Evolutionary conservation across 2,797 vertebrate genomes (phyloP).

Genomic region (Steatocranus sp.): DNA sequence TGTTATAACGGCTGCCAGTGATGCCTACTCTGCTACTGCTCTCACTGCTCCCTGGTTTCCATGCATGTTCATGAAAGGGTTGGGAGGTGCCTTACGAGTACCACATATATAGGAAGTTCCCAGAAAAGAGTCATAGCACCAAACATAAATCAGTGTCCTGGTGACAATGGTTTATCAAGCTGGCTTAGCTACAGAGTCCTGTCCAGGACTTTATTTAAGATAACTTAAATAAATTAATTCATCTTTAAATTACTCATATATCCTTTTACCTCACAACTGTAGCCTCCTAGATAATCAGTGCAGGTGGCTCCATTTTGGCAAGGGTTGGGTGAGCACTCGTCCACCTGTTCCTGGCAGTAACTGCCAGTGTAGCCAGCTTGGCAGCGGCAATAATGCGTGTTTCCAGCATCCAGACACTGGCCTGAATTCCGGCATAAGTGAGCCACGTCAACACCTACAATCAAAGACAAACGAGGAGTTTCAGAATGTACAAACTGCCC

Average conservation of each 20-base stretch:
- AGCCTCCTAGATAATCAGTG: constrained; percentile 94
- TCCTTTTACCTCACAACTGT: constrained; percentile 88
- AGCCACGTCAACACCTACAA: constrained; percentile 81
- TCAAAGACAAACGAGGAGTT: not conserved
- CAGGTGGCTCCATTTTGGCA: constrained; percentile 96
- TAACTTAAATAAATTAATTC: not conserved
- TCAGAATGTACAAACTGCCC: not conserved
- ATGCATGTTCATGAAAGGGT: not conserved
- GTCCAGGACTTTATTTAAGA: not conserved
- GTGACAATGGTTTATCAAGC: not conserved
- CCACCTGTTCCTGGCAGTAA: constrained; percentile 97
- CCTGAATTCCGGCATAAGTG: constrained; percentile 91
- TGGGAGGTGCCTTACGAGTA: not conserved
- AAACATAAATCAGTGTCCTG: not conserved
- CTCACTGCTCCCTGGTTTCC: not conserved
- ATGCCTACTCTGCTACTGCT: not conserved
- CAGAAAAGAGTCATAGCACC: not conserved
- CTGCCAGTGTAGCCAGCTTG: constrained; percentile 95
- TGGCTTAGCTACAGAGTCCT: not conserved
- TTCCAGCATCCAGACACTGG: constrained; percentile 87
- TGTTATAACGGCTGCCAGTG: not conserved
- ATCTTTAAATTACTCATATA: not conserved
- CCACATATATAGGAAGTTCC: not conserved
- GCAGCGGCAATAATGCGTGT: constrained; percentile 94
- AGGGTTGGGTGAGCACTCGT: constrained; percentile 93